A percentile compares a stretch with the other conserved stretches of the same genome.
Conservation (phyloP, 2,113 vertebrate species). For the Microcebus murinus region DNA sequence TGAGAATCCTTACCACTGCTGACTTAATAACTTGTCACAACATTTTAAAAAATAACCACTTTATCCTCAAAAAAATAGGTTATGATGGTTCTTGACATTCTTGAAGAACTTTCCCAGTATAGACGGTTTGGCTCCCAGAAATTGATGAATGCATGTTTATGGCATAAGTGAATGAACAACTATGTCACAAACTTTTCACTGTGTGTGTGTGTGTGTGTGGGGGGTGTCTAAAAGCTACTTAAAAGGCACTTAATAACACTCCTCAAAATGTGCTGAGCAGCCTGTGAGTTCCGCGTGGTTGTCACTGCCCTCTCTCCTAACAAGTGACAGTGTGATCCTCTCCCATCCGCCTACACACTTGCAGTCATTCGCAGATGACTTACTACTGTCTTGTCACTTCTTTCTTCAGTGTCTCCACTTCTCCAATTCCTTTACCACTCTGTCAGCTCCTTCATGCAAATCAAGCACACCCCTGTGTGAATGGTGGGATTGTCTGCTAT, state of each 20-base stretch:
- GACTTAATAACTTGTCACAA: background rate
- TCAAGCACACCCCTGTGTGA: background rate
- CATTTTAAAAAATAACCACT: background rate
- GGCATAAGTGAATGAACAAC: background rate
- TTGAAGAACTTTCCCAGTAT: background rate
- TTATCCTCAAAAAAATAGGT: background rate
- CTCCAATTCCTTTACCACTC: background rate
- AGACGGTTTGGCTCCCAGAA: background rate
- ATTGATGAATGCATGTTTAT: background rate
- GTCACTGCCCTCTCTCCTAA: background rate
- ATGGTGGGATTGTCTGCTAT: background rate
- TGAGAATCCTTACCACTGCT: background rate
- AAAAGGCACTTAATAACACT: background rate
- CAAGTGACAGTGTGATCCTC: background rate
- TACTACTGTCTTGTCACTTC: background rate
- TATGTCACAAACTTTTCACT: background rate
- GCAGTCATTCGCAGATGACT: rapidly evolving
- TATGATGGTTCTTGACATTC: background rate
- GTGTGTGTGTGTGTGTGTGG: background rate
- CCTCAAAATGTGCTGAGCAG: background rate
- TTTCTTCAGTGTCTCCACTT: background rate
- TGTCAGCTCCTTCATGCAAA: no score
- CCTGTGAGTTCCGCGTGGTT: background rate
- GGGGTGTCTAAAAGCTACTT: background rate
- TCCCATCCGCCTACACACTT: background rate